A percentile compares a stretch with the other conserved stretches of the same genome.
Evolutionary conservation across 2,888 invertebrate genomes (phyloP).

Genomic region (Caenorhabditis virilis): DNA sequence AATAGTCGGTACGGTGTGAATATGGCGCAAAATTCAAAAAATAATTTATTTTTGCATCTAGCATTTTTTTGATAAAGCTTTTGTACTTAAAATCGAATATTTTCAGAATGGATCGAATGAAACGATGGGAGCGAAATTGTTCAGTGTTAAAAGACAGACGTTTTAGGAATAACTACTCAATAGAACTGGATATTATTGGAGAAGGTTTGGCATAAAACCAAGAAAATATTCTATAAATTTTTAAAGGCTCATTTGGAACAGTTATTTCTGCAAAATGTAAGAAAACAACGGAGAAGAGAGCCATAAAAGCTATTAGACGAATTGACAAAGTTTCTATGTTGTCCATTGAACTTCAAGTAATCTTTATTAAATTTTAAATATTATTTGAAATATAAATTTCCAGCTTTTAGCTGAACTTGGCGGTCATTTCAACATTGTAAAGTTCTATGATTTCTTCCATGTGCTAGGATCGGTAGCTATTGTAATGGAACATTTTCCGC

Average conservation of each 20-base stretch:
- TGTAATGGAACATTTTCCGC: constrained; percentile 32
- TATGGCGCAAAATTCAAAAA: constrained; percentile 29
- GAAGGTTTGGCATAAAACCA: constrained; percentile 14
- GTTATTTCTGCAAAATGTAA: constrained; percentile 23
- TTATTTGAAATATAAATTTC: neutral
- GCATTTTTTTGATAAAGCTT: constrained; percentile 1
- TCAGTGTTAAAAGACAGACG: constrained; percentile 13
- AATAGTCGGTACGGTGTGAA: neutral
- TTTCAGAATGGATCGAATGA: constrained; percentile 8
- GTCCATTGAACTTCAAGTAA: constrained; percentile 22
- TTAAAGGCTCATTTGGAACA: constrained; percentile 32
- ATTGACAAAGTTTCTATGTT: constrained; percentile 23
- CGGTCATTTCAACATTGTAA: constrained; percentile 33
- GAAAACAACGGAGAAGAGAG: constrained; percentile 9
- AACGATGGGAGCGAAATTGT: constrained; percentile 29
- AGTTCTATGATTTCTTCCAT: constrained; percentile 27
- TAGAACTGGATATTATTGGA: constrained; percentile 17
- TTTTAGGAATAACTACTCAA: constrained; percentile 15
- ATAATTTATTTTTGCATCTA: constrained; percentile 1
- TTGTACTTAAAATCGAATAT: neutral
- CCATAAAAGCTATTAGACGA: constrained; percentile 31
- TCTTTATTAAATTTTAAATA: neutral
- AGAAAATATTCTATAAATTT: neutral
- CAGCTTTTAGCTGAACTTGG: constrained; percentile 26
- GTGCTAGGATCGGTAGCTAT: constrained; percentile 17